phyloP scores from a whole-genome alignment of 2,113 vertebrate species.

The Ramphastos sulfuratus region DNA sequence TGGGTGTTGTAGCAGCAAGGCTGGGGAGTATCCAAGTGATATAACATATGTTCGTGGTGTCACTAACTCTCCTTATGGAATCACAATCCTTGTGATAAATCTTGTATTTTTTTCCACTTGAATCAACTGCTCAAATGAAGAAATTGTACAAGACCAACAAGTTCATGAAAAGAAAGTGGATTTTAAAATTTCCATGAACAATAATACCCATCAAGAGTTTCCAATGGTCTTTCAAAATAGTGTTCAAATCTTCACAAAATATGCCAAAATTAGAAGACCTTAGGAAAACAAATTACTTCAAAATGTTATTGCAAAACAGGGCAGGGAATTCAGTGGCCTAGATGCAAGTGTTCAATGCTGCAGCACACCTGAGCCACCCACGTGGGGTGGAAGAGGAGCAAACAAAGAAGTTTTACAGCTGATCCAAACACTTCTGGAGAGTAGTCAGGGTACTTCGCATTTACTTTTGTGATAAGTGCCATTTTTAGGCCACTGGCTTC shows the following conservation, averaged over 20 bases:
- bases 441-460: background rate
- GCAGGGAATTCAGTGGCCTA: background rate
- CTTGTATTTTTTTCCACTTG: background rate
- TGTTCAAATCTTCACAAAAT: background rate
- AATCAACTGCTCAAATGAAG: background rate
- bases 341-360: background rate
- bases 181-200: background rate
- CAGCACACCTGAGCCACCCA: background rate
- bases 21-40: background rate
- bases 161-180: background rate
- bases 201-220: background rate
- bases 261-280: background rate
- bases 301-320: background rate
- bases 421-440: background rate
- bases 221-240: background rate
- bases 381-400: background rate
- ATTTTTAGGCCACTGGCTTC: background rate
- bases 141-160: background rate
- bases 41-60: background rate
- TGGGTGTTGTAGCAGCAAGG: background rate
- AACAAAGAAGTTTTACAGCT: background rate
- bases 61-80: background rate
- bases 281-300: background rate
- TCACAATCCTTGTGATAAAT: background rate
- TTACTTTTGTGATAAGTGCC: background rate